Evolutionary conservation across 35 echinoderm and acorn worm genomes (phyloP), one percentile per base, ranked within the genome.

Genomic region (Eucidaris tribuloides): DNA sequence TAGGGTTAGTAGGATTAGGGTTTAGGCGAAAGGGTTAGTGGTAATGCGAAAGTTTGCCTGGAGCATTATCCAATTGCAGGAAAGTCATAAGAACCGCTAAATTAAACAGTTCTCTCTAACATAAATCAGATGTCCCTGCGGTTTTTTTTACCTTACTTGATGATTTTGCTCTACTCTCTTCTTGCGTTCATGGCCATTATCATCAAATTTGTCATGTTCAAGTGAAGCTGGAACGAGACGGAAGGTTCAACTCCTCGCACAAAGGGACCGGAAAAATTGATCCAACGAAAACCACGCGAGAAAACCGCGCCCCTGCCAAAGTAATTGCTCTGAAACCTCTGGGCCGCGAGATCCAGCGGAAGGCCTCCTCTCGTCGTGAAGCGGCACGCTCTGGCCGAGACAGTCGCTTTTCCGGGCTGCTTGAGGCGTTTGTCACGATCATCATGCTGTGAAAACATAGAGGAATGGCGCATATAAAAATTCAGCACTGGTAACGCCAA

Each of bases 181-280:
- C 68, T 74, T 74, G 28, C 41, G 4, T 25, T 3, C 11, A 18
- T 20, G 14, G 38, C 68, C n/a, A 22, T 74, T 74, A 40, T 20
- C 68, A 14, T 74, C 68, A 74, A 74, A 74, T 40, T 74, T 74
- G 25, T 74, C 68, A 14, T 74, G 68, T 23, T 40, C 68, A 74
- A 1, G 68, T 6, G 1, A 40, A 74, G 68, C 7, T 20, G n/a
- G 24, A 74, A 3, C 9, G 9, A 11, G 48, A 52, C 9, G 9
- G 9, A n/a, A 11, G n/a, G n/a, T n/a, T n/a, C n/a, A n/a, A n/a
- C n/a, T n/a, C n/a, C n/a, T n/a, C n/a, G n/a, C n/a, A n/a, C n/a
- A n/a, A n/a, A n/a, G n/a, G n/a, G n/a, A n/a, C n/a, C n/a, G n/a
- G 56, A 28, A 24, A 32, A 19, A 13, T 32, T 32, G 13, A 15